Base-by-base conservation (phyloP, 2,888 invertebrate species). In the Shargacucullia verbasci region DNA sequence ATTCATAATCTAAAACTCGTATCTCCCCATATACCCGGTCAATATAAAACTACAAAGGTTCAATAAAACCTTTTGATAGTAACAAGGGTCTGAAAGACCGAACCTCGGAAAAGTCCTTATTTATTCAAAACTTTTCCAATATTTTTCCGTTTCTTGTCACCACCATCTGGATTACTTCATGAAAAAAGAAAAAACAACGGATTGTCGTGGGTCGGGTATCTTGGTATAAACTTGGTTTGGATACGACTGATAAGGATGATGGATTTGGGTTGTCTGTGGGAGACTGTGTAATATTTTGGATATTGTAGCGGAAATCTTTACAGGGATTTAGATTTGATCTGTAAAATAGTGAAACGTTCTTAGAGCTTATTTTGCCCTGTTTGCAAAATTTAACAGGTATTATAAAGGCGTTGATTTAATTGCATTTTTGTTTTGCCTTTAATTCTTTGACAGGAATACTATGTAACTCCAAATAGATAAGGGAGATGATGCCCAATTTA, bases 51-150 rank as follows among this genome's bases (percentile, higher is more conserved):
- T 34, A 61, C 57, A 59, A 62, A 59, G 53, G 43, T 43, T 34
- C 50, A 68, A 73, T 72, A 62, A 64, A 68, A 68, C 50, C 59
- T 58, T 59, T 68, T 62, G 40, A 58, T 66, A 52, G 47, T 54
- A 68, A 72, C 59, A 62, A 65, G 56, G 59, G 57, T 37, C 12
- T 48, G 39, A 57, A 29, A 46, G 31, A 34, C 12, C 44, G 14
- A 44, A 47, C 8, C 39, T 65, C 31, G 9, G 37, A 9, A 15
- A 37, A 44, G 27, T 46, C 57, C 65, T 80, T 80, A 80, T 80
- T 80, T 81, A 81, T 79, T 79, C 73, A 76, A 49, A 85, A 85
- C 76, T 86, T 86, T 84, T 86, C 81, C 84, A 87, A 87, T 88
- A 85, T 82, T 81, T 80, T 65, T 54, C 54, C 29, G 55, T 69